phyloP scores from a whole-genome alignment of 1,140 invertebrate species.

The Cyclargus thomasi region DNA sequence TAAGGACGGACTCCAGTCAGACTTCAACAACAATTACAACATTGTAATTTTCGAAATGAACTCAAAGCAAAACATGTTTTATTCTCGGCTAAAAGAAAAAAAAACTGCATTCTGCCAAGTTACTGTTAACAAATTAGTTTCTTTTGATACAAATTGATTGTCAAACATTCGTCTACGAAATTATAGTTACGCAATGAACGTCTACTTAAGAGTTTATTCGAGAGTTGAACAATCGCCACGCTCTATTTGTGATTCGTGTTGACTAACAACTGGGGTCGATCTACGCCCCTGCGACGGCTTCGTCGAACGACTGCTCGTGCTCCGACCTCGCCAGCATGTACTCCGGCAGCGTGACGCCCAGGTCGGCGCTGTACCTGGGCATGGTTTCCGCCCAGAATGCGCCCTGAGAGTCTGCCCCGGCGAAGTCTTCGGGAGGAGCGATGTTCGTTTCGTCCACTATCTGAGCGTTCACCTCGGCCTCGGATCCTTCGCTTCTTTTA shows the following conservation, averaged over 20 bases:
- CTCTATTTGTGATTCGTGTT: constrained; percentile 56
- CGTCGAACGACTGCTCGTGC: constrained; percentile 80
- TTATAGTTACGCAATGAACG: constrained; percentile 58
- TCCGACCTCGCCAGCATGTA: constrained; percentile 82
- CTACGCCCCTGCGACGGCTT: constrained; percentile 66
- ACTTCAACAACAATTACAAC: constrained; percentile 27
- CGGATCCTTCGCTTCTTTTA: constrained; percentile 49
- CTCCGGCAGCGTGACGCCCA: constrained; percentile 79
- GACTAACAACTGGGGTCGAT: constrained; percentile 40
- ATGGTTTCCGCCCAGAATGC: constrained; percentile 79
- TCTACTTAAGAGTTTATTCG: constrained; percentile 46
- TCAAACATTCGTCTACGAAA: constrained; percentile 45
- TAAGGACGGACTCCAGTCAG: constrained; percentile 25
- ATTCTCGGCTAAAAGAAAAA: background rate
- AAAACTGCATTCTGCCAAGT: background rate
- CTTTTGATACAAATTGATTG: constrained; percentile 29
- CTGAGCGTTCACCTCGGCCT: constrained; percentile 43
- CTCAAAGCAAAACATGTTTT: constrained; percentile 6
- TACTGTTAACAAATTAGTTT: constrained; percentile 24
- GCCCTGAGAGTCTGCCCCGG: constrained; percentile 69
- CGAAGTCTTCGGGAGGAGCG: constrained; percentile 71
- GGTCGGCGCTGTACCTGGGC: constrained; percentile 77
- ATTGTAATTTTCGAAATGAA: background rate
- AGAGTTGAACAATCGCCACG: constrained; percentile 58
- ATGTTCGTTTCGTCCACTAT: constrained; percentile 58